Base-by-base conservation (phyloP, 2,797 vertebrate species). In the Pelobates cultripes region DNA sequence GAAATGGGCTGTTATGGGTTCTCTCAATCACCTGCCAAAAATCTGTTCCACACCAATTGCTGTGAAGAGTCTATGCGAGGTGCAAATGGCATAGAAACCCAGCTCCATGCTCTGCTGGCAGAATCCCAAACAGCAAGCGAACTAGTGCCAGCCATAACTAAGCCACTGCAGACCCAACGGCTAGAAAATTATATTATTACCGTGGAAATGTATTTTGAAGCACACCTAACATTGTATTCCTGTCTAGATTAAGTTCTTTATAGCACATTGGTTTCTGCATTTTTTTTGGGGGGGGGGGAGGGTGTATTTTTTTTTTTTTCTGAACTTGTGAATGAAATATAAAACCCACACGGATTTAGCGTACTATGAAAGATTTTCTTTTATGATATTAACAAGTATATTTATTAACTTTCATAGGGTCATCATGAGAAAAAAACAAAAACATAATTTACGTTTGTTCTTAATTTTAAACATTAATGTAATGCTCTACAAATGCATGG, bases 1-100 rank as follows among this genome's bases (percentile, higher is more conserved):
- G 86, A 83, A 86, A 63, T 78, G 70, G 86, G 89, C 44, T 77
- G 77, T 72, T 87, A 85, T 87, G 88, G 76, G 77, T 82, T 86
- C 75, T 85, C 81, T 82, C 13, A 51, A 47, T 70, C 53, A 51
- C 69, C 85, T 85, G 85, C 43, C 0, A 41, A 86, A 84, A 86
- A 86, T 76, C 85, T 81, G 78, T 76, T 87, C 84, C 60, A 78
- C 60, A 82, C 43, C 85, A 86, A 85, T 73, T 78, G 85, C 71
- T 77, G 80, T 68, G 15, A 86, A 86, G 43, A 7, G 0, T 4
- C 51, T 67, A 85, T 73, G 44, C 71, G 84, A 66, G 75, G 79
- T 67, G 76, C 77, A 82, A 75, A 55, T 43, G 40, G 40, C 69
- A 47, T 43, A 83, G 63, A 78, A 60, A 83, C 17, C 14, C 42